Conservation (phyloP, 2,888 invertebrate genomes). For the Pheosia gnoma region DNA sequence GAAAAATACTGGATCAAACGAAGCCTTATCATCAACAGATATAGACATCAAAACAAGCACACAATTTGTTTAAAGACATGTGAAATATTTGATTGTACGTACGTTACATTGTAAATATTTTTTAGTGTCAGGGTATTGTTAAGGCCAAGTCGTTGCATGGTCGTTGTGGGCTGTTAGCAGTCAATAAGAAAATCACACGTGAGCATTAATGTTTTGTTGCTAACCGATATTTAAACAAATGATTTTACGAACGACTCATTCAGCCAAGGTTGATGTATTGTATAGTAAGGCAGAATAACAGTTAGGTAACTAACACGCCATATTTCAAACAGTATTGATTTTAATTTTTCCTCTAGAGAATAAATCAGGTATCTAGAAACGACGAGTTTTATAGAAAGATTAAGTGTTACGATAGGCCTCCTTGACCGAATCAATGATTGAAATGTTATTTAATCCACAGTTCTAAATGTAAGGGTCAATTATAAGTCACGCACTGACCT, state of each 20-base stretch:
- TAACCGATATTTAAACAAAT: slow-evolving; percentile 42
- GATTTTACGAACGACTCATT: slow-evolving; percentile 45
- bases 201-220: slow-evolving; percentile 35
- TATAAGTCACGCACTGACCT: slow-evolving; percentile 54
- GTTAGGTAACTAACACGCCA: slow-evolving; percentile 21
- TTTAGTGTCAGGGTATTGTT: slow-evolving; percentile 37
- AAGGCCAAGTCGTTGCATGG: slow-evolving; percentile 28
- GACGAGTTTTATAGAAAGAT: slow-evolving; percentile 7
- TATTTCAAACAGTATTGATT: slow-evolving; percentile 16
- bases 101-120: slow-evolving; percentile 33
- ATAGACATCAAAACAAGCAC: slow-evolving; percentile 37
- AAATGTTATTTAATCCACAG: slow-evolving; percentile 42
- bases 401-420: slow-evolving; percentile 41
- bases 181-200: slow-evolving; percentile 32
- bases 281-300: slow-evolving; percentile 39
- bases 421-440: slow-evolving; percentile 51
- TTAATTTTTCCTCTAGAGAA: slow-evolving; percentile 8
- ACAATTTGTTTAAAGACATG: slow-evolving; percentile 32
- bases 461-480: slow-evolving; percentile 44
- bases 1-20: slow-evolving; percentile 42
- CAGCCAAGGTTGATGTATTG: slow-evolving; percentile 55
- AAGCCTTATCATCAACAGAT: slow-evolving; percentile 52
- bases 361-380: neutral
- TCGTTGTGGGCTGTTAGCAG: slow-evolving; percentile 20
- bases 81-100: slow-evolving; percentile 33